Evolutionary conservation across 1,140 invertebrate species (phyloP).

Genomic region (Drosophila varians): DNA sequence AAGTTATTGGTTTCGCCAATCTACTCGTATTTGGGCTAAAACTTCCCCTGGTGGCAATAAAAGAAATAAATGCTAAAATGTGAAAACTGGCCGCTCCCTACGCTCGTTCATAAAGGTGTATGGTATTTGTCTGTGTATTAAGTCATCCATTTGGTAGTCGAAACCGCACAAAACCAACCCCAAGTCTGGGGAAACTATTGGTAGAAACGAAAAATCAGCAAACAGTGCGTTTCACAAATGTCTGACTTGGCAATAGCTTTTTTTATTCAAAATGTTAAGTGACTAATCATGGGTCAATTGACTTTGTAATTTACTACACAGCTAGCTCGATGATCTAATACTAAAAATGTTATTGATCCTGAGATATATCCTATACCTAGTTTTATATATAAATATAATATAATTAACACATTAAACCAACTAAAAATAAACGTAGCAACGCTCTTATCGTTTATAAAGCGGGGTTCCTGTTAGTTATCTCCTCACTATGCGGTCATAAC

Average conservation of each 20-base stretch:
- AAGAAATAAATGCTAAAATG: slow-evolving; percentile 43
- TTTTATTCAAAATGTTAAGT: slow-evolving; percentile 8
- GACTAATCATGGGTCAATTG: slow-evolving; percentile 33
- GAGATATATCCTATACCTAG: too few relatives aligned
- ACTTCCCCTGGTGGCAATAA: slow-evolving; percentile 42
- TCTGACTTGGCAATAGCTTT: too few relatives aligned
- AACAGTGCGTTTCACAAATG: slow-evolving; percentile 38
- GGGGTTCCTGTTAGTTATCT: not conserved
- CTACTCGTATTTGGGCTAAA: slow-evolving; percentile 40
- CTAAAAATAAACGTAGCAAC: not conserved
- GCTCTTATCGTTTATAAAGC: not conserved
- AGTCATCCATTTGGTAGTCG: slow-evolving; percentile 43
- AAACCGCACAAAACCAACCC: slow-evolving; percentile 44
- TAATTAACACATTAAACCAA: not conserved
- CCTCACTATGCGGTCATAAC: too few relatives aligned
- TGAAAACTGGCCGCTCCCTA: slow-evolving; percentile 46
- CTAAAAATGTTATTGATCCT: not conserved
- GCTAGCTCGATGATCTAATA: slow-evolving; percentile 31
- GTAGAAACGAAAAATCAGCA: slow-evolving; percentile 39
- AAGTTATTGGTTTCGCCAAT: slow-evolving; percentile 40
- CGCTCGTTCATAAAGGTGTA: slow-evolving; percentile 12
- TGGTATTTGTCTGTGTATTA: slow-evolving; percentile 26
- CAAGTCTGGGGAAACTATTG: slow-evolving; percentile 19
- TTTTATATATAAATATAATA: too few relatives aligned
- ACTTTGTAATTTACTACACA: slow-evolving; percentile 36